These are phyloP conservation scores for Hydropotes inermis DNA, from an alignment of 2,113 vertebrate genomes.

Conservation along the genomic window DNA sequence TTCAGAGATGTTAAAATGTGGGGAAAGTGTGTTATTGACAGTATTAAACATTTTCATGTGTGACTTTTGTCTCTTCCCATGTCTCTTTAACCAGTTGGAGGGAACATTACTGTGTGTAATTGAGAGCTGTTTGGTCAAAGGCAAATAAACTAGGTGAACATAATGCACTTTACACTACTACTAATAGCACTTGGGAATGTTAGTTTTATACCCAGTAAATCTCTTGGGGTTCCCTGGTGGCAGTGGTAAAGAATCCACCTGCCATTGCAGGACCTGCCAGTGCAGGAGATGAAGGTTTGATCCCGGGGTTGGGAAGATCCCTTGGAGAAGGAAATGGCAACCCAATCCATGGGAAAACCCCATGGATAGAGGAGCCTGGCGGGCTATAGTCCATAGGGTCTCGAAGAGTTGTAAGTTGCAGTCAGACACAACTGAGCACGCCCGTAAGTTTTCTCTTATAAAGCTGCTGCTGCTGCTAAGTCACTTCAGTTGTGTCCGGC, in stretches of 20 bases:
- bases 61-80: not conserved
- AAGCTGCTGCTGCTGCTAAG: not conserved
- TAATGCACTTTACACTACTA: not conserved
- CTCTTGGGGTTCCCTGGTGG: not conserved
- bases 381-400: not conserved
- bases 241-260: not conserved
- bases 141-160: slow-evolving; percentile 16
- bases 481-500: too few relatives aligned
- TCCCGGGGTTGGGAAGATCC: not conserved
- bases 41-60: not conserved
- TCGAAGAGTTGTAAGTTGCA: not conserved
- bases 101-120: not conserved
- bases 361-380: not conserved
- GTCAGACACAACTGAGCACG: not conserved
- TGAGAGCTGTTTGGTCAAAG: not conserved
- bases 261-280: not conserved
- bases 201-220: not conserved
- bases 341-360: not conserved
- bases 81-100: not conserved
- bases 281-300: not conserved
- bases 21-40: not conserved
- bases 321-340: not conserved
- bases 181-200: not conserved
- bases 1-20: not conserved
- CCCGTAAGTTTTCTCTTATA: not conserved